Evolutionary conservation across 2,113 vertebrate genomes (phyloP), one percentile per base, ranked within the genome.

Genomic region (Myrmophylax atrothorax): DNA sequence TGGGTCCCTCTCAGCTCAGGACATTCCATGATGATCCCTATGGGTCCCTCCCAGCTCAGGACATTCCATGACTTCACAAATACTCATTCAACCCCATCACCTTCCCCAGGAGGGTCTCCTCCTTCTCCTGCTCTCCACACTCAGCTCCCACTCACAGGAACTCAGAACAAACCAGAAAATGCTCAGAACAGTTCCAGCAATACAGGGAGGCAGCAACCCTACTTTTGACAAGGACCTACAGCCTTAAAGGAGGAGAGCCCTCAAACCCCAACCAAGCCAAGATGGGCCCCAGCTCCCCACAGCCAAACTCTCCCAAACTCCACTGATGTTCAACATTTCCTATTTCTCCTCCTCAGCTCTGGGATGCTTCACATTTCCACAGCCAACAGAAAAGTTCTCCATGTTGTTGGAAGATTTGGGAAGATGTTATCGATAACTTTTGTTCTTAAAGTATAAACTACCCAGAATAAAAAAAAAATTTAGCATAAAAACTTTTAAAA

Each of bases 401-500:
- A 31, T 84, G 80, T 5, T 77, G 64, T 26, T 47, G 58, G 78
- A 83, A 96, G 80, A 84, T 97, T 93, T 93, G 93, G 92, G 64
- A 81, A 86, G 84, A 89, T 5, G 40, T 88, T 63, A 88, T 85
- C 93, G 9, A 90, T 85, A 97, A 97, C 94, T 97, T 97, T 93
- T 90, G 93, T 95, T 95, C 94, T 97, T 75, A 58, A 97, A 95
- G 95, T 96, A 93, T 93, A 94, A 89, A 93, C 79, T 90, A 94
- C 91, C 93, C 37, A 60, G 78, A 42, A 59, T 9, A 38, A 28
- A 37, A 40, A 35, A 37, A 91, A 96, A 72, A 74, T 94, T 96
- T 94, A 95, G 82, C 95, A 96, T 94, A 96, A 97, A 97, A 97
- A 97, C 97, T 97, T 97, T 97, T 97, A 97, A 97, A 97, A 97